Evolutionary conservation across 2,888 invertebrate species (phyloP).

Genomic region (Heliconius charithonia): DNA sequence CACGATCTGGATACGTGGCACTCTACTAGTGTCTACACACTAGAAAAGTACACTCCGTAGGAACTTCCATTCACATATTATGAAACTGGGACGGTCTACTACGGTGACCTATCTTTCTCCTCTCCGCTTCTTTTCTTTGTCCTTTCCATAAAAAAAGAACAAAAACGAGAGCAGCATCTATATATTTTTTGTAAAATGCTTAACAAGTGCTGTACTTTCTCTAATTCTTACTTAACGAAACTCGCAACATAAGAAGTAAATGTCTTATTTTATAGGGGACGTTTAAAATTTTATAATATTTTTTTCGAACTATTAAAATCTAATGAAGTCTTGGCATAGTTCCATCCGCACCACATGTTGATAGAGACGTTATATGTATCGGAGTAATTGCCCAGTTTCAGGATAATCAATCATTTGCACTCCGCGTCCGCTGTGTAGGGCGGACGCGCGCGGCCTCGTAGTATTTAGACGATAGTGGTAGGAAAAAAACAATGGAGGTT

Average conservation of each 20-base stretch:
- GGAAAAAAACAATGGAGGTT: background rate
- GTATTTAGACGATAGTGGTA: background rate
- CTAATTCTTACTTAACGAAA: background rate
- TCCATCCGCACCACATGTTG: constrained; percentile 21
- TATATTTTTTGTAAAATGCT: too few species aligned
- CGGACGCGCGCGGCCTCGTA: background rate
- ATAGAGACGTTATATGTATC: constrained; percentile 22
- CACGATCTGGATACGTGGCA: too few species aligned
- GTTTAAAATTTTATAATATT: constrained; percentile 2
- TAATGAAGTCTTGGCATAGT: constrained; percentile 22
- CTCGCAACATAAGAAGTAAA: background rate
- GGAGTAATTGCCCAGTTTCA: constrained; percentile 15
- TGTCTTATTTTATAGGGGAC: background rate
- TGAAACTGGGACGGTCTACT: too few species aligned
- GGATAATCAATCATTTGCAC: constrained; percentile 30
- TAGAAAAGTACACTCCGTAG: too few species aligned
- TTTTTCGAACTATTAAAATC: constrained; percentile 20
- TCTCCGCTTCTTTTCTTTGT: too few species aligned
- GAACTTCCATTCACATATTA: too few species aligned
- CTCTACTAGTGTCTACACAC: too few species aligned
- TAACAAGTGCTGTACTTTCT: too few species aligned
- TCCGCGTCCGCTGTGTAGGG: background rate
- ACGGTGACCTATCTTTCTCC: too few species aligned
- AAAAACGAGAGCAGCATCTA: too few species aligned
- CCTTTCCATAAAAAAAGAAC: too few species aligned